Base-by-base conservation (phyloP, 2,113 vertebrate genomes). In the Himantopus leucocephalus region DNA sequence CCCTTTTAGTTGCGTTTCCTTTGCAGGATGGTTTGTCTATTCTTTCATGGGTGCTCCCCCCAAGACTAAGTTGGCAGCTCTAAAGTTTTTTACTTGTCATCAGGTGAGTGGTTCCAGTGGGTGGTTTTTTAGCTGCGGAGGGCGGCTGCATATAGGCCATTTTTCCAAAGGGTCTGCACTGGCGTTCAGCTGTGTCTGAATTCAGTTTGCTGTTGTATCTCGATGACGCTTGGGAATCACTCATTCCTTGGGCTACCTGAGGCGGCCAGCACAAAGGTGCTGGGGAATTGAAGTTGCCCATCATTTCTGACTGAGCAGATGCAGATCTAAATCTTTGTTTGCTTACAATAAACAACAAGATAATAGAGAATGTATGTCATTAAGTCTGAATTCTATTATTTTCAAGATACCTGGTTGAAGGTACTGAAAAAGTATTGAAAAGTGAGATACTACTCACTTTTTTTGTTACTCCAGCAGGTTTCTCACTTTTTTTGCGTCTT, bases 131-230 rank as follows among this genome's bases (percentile, higher is more conserved):
- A 63, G 3, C 26, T 64, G 30, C 30, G 8, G 19, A 52, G 19
- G 32, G 9, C 2, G 14, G 30, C 23, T 4, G 1, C 12, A 20
- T 10, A 14, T 6, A n/a, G 12, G 20, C 35, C 23, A 8, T 43
- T 43, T 92, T 77, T 13, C 53, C 34, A 32, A 48, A 82, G 45
- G 14, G 4, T 79, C 35, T 75, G 26, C 35, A 26, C 23, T 87
- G 27, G 12, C 60, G 8, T 68, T 90, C 37, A 41, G 12, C 16
- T 62, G 16, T 39, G 23, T 88, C 64, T 81, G 75, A 59, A 26
- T 43, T 84, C 50, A 84, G 27, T 14, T 84, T 74, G n/a, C 23
- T 82, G 5, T 39, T 84, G 13, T 50, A 41, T 19, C 41, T 71
- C 7, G 2, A 30, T 4, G 5, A 10, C 1, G 0, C 76, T 37